Conservation (phyloP, 2,797 vertebrate genomes). For the Eleutherodactylus coqui region DNA sequence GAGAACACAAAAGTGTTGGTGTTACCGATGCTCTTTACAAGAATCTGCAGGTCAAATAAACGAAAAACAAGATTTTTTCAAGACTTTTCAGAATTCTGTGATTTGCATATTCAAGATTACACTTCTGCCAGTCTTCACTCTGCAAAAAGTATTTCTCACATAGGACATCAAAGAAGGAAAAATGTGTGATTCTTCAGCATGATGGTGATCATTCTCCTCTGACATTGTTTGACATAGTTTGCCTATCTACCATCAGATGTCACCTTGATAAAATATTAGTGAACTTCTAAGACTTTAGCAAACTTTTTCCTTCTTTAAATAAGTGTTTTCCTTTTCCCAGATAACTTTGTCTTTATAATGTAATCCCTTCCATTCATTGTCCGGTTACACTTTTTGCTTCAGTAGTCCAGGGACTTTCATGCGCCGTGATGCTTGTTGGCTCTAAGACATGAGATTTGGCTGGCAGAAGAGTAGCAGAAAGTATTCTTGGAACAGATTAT, state of each 20-base stretch:
- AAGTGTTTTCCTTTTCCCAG: background rate
- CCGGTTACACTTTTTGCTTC: constrained; percentile 15
- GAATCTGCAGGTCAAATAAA: background rate
- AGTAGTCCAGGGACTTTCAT: constrained; percentile 17
- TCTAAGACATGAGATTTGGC: constrained; percentile 27
- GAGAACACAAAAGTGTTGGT: background rate
- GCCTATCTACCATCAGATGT: background rate
- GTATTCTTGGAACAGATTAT: constrained; percentile 56
- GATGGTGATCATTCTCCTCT: background rate
- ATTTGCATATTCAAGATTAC: background rate
- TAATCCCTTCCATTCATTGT: constrained; percentile 27
- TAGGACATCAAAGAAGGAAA: background rate
- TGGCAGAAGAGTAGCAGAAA: constrained; percentile 47
- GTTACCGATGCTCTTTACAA: too few relatives aligned
- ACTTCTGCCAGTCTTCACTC: background rate
- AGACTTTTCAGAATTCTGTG: background rate
- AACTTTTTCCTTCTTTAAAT: background rate
- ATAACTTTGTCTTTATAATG: background rate
- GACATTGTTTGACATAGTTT: background rate
- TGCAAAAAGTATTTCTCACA: background rate
- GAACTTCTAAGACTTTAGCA: background rate
- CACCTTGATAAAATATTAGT: background rate
- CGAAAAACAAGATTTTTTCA: too few relatives aligned
- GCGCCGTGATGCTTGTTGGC: constrained; percentile 26
- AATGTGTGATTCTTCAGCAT: background rate